Evolutionary conservation across 2,113 vertebrate species (phyloP).

Genomic region (Hymenochirus boettgeri): DNA sequence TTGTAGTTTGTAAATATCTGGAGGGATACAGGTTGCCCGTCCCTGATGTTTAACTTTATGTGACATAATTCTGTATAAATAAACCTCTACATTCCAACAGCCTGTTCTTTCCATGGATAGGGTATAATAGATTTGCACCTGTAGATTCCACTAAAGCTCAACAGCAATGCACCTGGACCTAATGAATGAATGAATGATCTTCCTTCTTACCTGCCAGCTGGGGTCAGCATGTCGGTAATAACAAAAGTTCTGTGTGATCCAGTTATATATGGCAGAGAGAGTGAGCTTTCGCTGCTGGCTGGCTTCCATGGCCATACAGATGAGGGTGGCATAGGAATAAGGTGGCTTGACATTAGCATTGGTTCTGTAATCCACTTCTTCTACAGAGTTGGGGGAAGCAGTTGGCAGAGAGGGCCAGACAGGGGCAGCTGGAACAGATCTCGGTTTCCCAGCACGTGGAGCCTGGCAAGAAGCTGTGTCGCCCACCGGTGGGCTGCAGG

Average conservation of each 20-base stretch:
- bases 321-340: constrained; percentile 77
- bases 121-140: too few relatives aligned
- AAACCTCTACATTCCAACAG: too few relatives aligned
- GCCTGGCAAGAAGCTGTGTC: constrained; percentile 72
- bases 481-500: constrained; percentile 72
- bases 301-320: constrained; percentile 82
- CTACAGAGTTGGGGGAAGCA: constrained; percentile 53
- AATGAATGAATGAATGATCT: too few relatives aligned
- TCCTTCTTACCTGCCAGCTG: constrained; percentile 78
- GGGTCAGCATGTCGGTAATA: constrained; percentile 80
- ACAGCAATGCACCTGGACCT: too few relatives aligned
- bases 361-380: constrained; percentile 70
- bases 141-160: too few relatives aligned
- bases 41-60: too few relatives aligned
- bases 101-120: too few relatives aligned
- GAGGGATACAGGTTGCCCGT: too few relatives aligned
- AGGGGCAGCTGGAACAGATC: constrained; percentile 51
- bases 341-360: constrained; percentile 74
- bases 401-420: constrained; percentile 44
- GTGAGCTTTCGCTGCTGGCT: constrained; percentile 76
- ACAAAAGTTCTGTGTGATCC: constrained; percentile 81
- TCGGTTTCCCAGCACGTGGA: constrained; percentile 59
- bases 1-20: too few relatives aligned
- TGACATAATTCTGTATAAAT: too few relatives aligned
- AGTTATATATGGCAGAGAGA: constrained; percentile 77